Evolutionary conservation across 1,140 invertebrate species (phyloP), one percentile per base, ranked within the genome.

Genomic region (Hetaerina americana): DNA sequence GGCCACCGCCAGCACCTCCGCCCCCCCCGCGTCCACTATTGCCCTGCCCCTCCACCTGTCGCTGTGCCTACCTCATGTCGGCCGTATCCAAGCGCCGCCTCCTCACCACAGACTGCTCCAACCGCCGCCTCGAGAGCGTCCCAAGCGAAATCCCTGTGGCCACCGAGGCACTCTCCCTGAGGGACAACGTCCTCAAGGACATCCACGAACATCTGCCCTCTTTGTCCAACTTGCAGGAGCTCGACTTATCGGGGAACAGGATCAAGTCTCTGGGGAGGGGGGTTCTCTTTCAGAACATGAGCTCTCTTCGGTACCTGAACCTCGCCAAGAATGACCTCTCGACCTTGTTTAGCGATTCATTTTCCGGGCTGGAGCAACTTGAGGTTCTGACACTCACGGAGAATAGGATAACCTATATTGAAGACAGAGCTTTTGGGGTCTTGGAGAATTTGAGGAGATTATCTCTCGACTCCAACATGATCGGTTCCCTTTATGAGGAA

Each of bases 281-380:
- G 15, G 67, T 24, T 25, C 27, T 68, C 12, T 26, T 26, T 28
- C 25, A 26, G 25, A 68, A 68, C 18, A 57, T 57, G 40, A 68
- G 67, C 24, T 68, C 67, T 25, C 67, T 68, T 6, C 25, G 6
- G 15, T 68, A 68, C 24, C 67, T 68, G 12, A 68, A 68, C 27
- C 24, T 68, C n/a, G 67, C 12, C 12, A 68, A 68, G 67, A 68
- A 68, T 28, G 67, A 68, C 15, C 27, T 68, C n/a, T 68, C 67
- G 18, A 68, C 67, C n/a, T 15, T 68, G 15, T 68, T 68, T 28
- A 68, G 67, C 26, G 67, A 68, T 28, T 26, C 67, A 25, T 68
- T 68, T 28, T n/a, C 18, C 12, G 67, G 67, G 18, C 15, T 68
- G 24, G 67, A 68, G 27, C 25, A 68, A 24, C 67, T 68, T 25